Conservation (phyloP, 1,140 invertebrate species). For the Palaemon carinicauda region DNA sequence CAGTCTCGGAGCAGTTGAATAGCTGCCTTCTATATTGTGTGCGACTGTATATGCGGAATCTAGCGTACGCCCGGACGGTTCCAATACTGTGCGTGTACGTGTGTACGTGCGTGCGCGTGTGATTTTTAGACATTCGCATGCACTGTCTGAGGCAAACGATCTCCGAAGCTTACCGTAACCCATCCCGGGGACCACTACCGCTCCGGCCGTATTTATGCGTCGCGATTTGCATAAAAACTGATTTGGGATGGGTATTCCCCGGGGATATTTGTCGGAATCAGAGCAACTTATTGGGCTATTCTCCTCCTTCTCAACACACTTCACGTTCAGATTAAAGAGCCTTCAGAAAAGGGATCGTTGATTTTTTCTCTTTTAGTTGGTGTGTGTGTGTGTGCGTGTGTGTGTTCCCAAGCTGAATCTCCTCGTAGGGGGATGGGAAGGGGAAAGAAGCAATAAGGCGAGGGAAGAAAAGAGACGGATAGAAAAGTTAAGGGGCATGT, state of each 20-base stretch:
- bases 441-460: not conserved
- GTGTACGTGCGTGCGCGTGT: not conserved
- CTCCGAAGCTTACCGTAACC: too few species aligned
- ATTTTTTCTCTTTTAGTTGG: conserved; percentile 31
- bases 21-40: too few species aligned
- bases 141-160: not conserved
- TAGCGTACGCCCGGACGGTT: too few species aligned
- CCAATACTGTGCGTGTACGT: too few species aligned
- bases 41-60: too few species aligned
- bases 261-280: conserved; percentile 60
- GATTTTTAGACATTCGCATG: conserved; percentile 41
- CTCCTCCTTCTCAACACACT: conserved; percentile 50
- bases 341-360: conserved; percentile 46
- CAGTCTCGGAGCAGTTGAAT: too few species aligned
- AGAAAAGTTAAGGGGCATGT: not conserved
- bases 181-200: not conserved
- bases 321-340: conserved; percentile 52
- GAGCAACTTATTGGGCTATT: conserved; percentile 59
- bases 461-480: too few species aligned
- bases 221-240: conserved; percentile 60
- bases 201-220: conserved; percentile 44
- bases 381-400: too few species aligned
- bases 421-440: too few species aligned
- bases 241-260: conserved; percentile 58
- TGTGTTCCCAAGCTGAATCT: not conserved